Base-by-base conservation (phyloP, 2,113 vertebrate genomes). In the Pachycephala philippinensis region DNA sequence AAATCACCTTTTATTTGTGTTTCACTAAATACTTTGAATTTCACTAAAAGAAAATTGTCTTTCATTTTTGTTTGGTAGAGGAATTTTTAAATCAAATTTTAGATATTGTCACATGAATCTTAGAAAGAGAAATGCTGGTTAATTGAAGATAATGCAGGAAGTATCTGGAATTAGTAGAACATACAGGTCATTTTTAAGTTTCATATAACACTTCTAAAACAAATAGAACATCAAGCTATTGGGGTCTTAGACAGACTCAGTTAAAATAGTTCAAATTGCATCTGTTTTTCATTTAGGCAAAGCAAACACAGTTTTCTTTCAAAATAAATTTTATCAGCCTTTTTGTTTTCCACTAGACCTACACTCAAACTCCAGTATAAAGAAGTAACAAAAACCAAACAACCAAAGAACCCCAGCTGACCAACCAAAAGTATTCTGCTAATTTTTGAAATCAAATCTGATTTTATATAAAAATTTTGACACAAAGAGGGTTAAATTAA, bases 381-480 rank as follows among this genome's bases (percentile, higher is more conserved):
- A 63, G 12, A 65, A 71, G 44, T 2, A 72, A 42, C 13, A n/a
- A 54, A 70, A 53, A n/a, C 15, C 9, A 33, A 45, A 2, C 11
- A 7, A 31, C 11, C 6, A 31, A 64, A 71, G 54, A 6, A 2
- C 1, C 10, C 20, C 13, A 21, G 30, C 5, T 0, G 0, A 39
- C 15, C 19, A 60, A 63, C 0, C 1, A 7, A 64, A 82, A 65
- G 1, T 39, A 30, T 74, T 65, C 12, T 74, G 4, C 5, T 63
- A 45, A n/a, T 54, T 85, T n/a, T 50, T 83, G 28, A 88, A 75
- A 57, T 50, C 0, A 63, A 45, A 9, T n/a, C 12, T 44, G 66
- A 27, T 57, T 89, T 84, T 69, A 30, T 16, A 56, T 11, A 42
- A 7, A 56, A n/a, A 16, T 7, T 53, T 70, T 49, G 10, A 44